These are phyloP conservation scores for Campoplex nolae DNA, from an alignment of 2,888 invertebrate genomes.

Conservation along the genomic window DNA sequence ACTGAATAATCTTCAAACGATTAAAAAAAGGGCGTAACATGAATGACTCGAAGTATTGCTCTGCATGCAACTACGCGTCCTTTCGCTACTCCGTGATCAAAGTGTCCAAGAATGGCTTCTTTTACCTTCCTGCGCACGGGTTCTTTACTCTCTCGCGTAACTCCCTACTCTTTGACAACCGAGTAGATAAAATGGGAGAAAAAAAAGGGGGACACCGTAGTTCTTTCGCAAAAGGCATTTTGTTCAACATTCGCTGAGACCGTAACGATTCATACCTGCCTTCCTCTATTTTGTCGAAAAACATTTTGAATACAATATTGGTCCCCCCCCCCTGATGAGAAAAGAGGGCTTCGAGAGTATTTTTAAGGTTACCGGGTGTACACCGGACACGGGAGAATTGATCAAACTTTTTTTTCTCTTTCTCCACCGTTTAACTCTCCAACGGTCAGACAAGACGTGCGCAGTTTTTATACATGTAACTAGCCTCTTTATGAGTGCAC, in stretches of 20 bases:
- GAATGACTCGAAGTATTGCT: not conserved
- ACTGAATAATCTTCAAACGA: not conserved
- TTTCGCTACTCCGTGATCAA: not conserved
- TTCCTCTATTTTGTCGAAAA: not conserved
- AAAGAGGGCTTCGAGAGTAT: conserved; percentile 31
- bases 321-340: conserved; percentile 28
- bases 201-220: conserved; percentile 8
- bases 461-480: not conserved
- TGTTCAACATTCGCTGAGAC: conserved; percentile 29
- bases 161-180: not conserved
- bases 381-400: conserved; percentile 28
- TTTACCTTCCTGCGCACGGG: conserved; percentile 12
- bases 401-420: conserved; percentile 42
- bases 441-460: conserved; percentile 10
- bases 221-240: conserved; percentile 18
- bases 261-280: conserved; percentile 32
- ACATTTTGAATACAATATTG: conserved; percentile 32
- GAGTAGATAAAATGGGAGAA: conserved; percentile 5
- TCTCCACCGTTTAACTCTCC: conserved; percentile 1
- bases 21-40: conserved; percentile 21
- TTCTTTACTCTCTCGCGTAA: not conserved
- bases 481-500: not conserved
- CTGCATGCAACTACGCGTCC: not conserved
- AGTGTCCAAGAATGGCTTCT: conserved; percentile 10
- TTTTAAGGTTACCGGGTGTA: conserved; percentile 23